Evolutionary conservation across 2,113 vertebrate species (phyloP), one percentile per base, ranked within the genome.

Genomic region (Sinocyclocheilus anshuiensis): DNA sequence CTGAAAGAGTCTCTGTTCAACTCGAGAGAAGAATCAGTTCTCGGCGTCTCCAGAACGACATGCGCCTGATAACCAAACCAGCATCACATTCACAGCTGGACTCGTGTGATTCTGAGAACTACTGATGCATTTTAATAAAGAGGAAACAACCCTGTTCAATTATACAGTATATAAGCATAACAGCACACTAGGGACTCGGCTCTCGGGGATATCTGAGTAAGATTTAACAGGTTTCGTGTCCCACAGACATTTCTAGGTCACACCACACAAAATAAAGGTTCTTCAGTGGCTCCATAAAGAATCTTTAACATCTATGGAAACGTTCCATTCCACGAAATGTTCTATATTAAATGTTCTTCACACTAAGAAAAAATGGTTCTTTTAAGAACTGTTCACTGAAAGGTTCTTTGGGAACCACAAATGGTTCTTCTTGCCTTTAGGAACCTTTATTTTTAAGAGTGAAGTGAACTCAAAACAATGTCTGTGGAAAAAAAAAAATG

Each of bases 211-310:
- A 7, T 72, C 1, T 18, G 6, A 39, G 33, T 24, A 53, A 50
- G 74, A 77, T 26, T 18, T 26, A 79, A 48, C 59, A 6, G 22
- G 79, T 9, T 18, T 67, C 45, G 59, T 81, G 61, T 50, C 26
- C 10, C n/a, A 6, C 59, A 26, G 79, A 67, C 39, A 26, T 67
- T 81, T 67, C 79, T 81, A 11, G 61, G 42, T 33, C 79, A 69
- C 18, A 20, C 29, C 18, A 16, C 15, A 18, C 53, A 55, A 53
- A 55, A 6, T 18, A 55, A 55, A 55, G 16, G 53, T 55, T 55
- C 53, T 18, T 18, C 53, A 55, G 53, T 18, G 16, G 53, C 18
- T 55, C 53, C 5, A 6, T 6, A 18, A 55, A 55, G 53, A 55
- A 55, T 16, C 50, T 53, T 53, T 53, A 5, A 53, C 50, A 53